These are phyloP conservation scores for Formica exsecta DNA, from an alignment of 1,140 invertebrate species.

Conservation along the genomic window DNA sequence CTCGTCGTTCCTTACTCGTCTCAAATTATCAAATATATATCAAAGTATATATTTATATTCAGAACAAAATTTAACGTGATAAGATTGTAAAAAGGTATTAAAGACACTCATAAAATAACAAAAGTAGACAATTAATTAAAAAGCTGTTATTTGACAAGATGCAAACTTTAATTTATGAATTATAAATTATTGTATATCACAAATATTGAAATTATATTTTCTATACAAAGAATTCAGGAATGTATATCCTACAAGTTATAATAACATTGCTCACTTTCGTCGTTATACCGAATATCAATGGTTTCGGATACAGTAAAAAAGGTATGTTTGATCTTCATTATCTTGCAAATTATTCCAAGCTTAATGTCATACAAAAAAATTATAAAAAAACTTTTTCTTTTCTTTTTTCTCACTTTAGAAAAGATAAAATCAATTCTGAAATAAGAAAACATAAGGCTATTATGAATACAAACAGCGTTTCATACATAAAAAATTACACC, in stretches of 20 bases:
- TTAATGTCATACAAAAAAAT: neutral
- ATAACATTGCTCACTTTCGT: conserved; percentile 8
- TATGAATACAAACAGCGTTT: neutral
- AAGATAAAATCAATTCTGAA: neutral
- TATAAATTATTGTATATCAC: neutral
- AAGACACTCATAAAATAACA: neutral
- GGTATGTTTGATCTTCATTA: conserved; percentile 47
- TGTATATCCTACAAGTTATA: conserved; percentile 19
- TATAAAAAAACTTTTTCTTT: neutral
- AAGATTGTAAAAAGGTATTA: neutral
- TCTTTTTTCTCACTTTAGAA: neutral
- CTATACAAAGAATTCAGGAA: conserved; percentile 2
- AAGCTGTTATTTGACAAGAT: neutral
- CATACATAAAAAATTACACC: conserved; percentile 1
- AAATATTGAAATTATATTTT: neutral
- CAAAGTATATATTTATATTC: neutral
- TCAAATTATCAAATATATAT: neutral
- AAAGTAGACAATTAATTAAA: neutral
- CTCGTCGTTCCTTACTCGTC: neutral
- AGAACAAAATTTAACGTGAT: neutral
- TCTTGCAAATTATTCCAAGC: neutral
- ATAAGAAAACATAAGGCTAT: neutral
- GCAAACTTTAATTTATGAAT: neutral
- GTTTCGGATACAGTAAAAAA: conserved; percentile 69
- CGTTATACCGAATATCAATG: neutral